Evolutionary conservation across 1,140 invertebrate species (phyloP).

Genomic region (Drosophila burlai): DNA sequence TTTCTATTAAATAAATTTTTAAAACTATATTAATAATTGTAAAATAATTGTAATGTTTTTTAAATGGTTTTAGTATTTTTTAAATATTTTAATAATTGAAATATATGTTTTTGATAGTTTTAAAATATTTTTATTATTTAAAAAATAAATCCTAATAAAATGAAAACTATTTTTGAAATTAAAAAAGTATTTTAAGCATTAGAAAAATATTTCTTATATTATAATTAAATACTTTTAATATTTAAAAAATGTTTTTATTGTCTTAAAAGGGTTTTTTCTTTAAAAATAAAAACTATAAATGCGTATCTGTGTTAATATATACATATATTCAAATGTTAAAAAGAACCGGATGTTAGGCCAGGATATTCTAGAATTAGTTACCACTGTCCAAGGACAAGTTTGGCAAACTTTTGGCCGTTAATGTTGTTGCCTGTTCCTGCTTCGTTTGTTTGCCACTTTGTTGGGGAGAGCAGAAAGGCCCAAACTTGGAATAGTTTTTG

Average conservation of each 20-base stretch:
- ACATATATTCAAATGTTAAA: neutral
- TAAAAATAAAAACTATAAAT: neutral
- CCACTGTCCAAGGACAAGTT: slow-evolving; percentile 26
- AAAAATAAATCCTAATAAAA: no score
- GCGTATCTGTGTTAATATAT: neutral
- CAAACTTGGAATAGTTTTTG: slow-evolving; percentile 43
- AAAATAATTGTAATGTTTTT: neutral
- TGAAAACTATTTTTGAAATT: no score
- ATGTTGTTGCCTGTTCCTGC: slow-evolving; percentile 18
- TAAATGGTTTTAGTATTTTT: neutral
- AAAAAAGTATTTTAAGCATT: no score
- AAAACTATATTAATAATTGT: neutral
- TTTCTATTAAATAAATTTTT: neutral
- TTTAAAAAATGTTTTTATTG: neutral
- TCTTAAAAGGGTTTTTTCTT: neutral
- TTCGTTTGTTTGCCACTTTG: slow-evolving; percentile 44
- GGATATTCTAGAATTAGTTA: neutral
- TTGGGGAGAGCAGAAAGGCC: slow-evolving; percentile 13
- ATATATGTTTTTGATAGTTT: neutral
- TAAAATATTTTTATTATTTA: neutral
- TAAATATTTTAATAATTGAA: neutral
- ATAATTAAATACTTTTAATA: neutral
- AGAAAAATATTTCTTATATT: no score
- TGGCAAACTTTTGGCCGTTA: slow-evolving; percentile 18
- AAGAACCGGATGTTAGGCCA: neutral